Evolutionary conservation across 2,113 vertebrate genomes (phyloP).

Genomic region (Neogale vison): DNA sequence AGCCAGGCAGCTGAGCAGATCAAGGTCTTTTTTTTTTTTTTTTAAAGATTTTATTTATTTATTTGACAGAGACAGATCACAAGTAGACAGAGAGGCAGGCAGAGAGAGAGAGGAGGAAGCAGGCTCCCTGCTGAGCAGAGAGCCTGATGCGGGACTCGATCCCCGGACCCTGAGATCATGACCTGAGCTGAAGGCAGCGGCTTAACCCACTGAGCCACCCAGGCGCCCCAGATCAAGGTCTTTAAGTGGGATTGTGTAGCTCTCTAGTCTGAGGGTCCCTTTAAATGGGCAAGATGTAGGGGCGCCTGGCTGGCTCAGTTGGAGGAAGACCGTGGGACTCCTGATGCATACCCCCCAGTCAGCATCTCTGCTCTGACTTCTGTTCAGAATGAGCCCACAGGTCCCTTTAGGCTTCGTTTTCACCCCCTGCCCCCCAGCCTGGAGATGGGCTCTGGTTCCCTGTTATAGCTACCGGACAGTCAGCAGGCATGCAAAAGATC

Average conservation of each 20-base stretch:
- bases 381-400: neutral
- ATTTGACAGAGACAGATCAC: too few species aligned
- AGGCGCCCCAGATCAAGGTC: neutral
- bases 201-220: too few species aligned
- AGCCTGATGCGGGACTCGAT: too few species aligned
- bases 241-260: neutral
- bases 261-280: neutral
- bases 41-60: too few species aligned
- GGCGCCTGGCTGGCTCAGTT: neutral
- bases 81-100: too few species aligned
- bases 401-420: neutral
- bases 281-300: neutral
- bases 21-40: too few species aligned
- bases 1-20: neutral
- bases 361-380: neutral
- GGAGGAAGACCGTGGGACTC: neutral
- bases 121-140: too few species aligned
- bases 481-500: neutral
- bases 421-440: fast-evolving
- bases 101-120: too few species aligned
- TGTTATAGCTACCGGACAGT: neutral
- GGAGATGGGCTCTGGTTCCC: neutral
- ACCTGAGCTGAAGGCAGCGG: too few species aligned
- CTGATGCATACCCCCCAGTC: neutral
- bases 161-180: too few species aligned